Conservation (phyloP, 2,888 invertebrate species). For the Nyleta sp. region DNA sequence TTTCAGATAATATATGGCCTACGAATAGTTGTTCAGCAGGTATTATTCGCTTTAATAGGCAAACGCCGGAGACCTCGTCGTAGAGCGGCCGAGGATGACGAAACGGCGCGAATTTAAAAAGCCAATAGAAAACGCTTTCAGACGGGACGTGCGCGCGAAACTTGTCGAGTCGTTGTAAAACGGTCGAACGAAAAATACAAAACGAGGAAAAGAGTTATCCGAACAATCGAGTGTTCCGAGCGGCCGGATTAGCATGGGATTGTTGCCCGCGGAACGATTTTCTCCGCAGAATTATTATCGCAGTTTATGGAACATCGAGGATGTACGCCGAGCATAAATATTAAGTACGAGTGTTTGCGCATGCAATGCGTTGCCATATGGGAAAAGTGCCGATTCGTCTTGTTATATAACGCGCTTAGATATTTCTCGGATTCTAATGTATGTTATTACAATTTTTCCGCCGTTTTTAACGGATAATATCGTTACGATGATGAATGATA, state of each 20-base stretch:
- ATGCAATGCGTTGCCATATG: constrained; percentile 32
- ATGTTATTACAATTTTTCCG: constrained; percentile 41
- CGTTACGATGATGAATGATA: constrained; percentile 45
- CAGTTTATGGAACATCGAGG: constrained; percentile 52
- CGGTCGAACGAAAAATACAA: too few relatives aligned
- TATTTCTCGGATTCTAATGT: constrained; percentile 40
- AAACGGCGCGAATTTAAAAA: constrained; percentile 41
- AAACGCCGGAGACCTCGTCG: constrained; percentile 35
- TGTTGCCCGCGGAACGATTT: constrained; percentile 28
- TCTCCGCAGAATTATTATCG: constrained; percentile 42
- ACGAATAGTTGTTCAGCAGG: constrained; percentile 11
- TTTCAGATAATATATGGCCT: constrained; percentile 45
- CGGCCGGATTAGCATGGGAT: constrained; percentile 42
- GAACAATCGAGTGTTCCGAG: constrained; percentile 44
- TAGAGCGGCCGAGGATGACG: constrained; percentile 29
- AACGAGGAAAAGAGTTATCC: constrained; percentile 12
- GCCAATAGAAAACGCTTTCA: constrained; percentile 34
- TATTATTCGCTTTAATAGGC: constrained; percentile 57
- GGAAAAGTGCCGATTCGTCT: constrained; percentile 47
- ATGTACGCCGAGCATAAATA: constrained; percentile 45
- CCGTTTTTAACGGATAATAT: constrained; percentile 31
- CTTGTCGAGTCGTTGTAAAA: constrained; percentile 25
- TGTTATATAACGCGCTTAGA: constrained; percentile 44
- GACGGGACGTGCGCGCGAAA: not conserved
- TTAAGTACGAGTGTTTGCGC: constrained; percentile 10